Conservation (phyloP, 2,113 vertebrate species). For the Progne subis region DNA sequence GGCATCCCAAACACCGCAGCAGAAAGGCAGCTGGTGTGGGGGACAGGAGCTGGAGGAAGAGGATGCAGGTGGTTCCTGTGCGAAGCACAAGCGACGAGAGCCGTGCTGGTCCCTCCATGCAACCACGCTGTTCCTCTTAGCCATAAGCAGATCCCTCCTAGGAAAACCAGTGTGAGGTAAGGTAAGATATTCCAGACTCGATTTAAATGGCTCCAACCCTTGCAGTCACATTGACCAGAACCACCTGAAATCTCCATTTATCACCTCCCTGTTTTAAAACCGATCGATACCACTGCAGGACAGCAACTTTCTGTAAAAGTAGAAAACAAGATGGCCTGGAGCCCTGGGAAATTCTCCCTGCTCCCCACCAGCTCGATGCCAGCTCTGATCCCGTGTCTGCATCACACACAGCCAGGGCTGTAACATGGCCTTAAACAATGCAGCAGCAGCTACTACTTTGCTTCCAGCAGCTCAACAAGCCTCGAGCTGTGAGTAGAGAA, state of each 20-base stretch:
- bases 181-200: neutral
- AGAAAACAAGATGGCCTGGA: slow-evolving; percentile 36
- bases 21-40: neutral
- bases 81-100: neutral
- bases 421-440: neutral
- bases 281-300: slow-evolving; percentile 20
- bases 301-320: neutral
- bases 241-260: slow-evolving; percentile 43
- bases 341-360: slow-evolving; percentile 1
- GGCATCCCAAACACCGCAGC: neutral
- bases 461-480: slow-evolving; percentile 50
- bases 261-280: slow-evolving; percentile 38
- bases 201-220: neutral
- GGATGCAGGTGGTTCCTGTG: neutral
- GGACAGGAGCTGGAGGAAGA: neutral
- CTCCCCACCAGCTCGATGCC: neutral
- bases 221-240: slow-evolving; percentile 29
- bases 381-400: neutral
- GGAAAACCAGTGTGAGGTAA: neutral
- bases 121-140: neutral
- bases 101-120: neutral
- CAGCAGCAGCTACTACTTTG: neutral
- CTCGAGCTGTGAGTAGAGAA: slow-evolving; percentile 7
- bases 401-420: neutral
- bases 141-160: neutral